Base-by-base conservation (phyloP, 1,140 invertebrate species). In the Phenacoccus solenopsis region DNA sequence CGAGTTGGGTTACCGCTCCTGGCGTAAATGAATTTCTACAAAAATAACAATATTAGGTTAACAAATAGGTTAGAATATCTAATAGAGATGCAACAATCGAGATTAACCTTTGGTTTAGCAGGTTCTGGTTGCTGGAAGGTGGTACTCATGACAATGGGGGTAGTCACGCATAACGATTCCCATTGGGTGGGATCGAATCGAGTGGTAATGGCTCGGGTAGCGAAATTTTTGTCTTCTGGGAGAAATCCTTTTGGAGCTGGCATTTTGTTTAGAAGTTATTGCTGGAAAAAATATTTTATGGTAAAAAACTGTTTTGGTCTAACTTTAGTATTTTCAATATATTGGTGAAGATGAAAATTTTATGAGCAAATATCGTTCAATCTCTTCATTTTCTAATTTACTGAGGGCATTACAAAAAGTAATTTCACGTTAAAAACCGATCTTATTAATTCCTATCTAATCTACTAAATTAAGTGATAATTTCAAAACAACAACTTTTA, bases 1-100 rank as follows among this genome's bases (percentile, higher is more conserved):
- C 97, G 83, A 0, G 93, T 94, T 32, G 97, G 96, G 82, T 99
- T 99, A 20, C 95, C 95, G 79, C 90, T 91, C 77, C 97, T 83
- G 0, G 90, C 88, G 80, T 99, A 99, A 72, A 96, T 93, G 79
- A 83, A 98, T 27, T 88, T 88, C 91, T 96, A 76, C 72, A 81
- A 71, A 32, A 72, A 56, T 12, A 9, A 4, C 13, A n/a, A 49
- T 16, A 49, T 49, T 4, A 49, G 30, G 5, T 32, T 32, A 32
- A 32, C 30, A 32, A 32, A 13, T 7, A 32, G 30, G 13, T 5
- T 32, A 13, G 13, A 32, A 7, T 7, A 32, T 32, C 13, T 5
- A 7, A 32, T 32, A 32, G 13, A 13, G 13, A 32, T 32, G 5
- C 30, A 32, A 32, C 13, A 32, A 32, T 5, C 30, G 30, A 32